phyloP scores from a whole-genome alignment of 2,888 invertebrate species.

The Amphipoea lucens region DNA sequence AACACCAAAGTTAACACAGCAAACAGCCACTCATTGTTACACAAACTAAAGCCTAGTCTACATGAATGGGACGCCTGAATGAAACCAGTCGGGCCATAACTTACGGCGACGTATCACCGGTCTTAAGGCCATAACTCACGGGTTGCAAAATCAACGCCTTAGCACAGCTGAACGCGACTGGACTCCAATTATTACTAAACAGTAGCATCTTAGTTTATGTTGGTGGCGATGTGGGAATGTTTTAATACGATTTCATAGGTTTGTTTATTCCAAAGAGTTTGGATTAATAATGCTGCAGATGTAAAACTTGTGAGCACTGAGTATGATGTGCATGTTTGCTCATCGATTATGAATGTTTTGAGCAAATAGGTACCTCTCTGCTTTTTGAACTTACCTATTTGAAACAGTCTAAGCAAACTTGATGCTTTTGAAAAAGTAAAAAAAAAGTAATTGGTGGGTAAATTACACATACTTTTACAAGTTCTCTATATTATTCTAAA shows the following conservation, averaged over 20 bases:
- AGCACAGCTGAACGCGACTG: constrained; percentile 48
- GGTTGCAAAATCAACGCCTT: constrained; percentile 77
- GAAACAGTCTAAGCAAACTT: no score
- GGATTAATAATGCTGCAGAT: not conserved
- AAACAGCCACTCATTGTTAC: constrained; percentile 46
- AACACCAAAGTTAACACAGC: constrained; percentile 17
- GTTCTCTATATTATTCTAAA: not conserved
- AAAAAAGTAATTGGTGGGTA: not conserved
- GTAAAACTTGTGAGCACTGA: not conserved
- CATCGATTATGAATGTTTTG: not conserved
- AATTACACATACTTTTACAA: not conserved
- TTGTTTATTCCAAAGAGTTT: not conserved
- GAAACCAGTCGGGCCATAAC: constrained; percentile 79
- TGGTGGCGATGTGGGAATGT: constrained; percentile 17
- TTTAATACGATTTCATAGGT: not conserved
- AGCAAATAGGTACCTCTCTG: not conserved
- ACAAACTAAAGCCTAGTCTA: constrained; percentile 46
- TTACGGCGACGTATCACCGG: constrained; percentile 81
- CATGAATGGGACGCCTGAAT: constrained; percentile 76
- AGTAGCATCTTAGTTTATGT: constrained; percentile 62
- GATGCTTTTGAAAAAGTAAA: not conserved
- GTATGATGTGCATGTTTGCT: not conserved
- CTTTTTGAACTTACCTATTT: not conserved
- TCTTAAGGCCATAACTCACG: constrained; percentile 79
- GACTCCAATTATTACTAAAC: constrained; percentile 65